phyloP scores from a whole-genome alignment of 2,797 vertebrate species.

The Peromyscus attwateri region DNA sequence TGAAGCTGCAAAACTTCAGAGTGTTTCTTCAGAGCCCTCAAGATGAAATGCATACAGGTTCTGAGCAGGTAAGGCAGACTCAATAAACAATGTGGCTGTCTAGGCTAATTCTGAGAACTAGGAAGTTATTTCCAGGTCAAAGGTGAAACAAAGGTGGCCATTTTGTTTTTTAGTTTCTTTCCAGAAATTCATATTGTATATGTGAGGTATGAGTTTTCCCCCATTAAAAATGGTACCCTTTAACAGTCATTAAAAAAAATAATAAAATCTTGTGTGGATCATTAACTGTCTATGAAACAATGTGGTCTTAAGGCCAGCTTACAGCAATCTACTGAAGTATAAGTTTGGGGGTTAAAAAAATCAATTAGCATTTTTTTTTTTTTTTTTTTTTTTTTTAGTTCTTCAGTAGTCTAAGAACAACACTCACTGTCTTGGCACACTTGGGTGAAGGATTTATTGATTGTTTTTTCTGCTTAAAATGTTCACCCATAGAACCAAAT shows the following conservation, averaged over 20 bases:
- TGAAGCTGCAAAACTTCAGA: rapidly evolving
- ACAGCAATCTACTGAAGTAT: not conserved
- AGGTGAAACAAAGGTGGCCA: not conserved
- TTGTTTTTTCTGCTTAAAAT: not conserved
- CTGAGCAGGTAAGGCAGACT: too few species aligned
- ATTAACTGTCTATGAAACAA: not conserved
- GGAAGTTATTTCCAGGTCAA: not conserved
- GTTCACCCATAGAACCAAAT: not conserved
- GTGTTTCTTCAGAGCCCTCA: not conserved
- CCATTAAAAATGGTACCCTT: not conserved
- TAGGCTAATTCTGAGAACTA: too few species aligned
- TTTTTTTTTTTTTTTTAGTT: not conserved
- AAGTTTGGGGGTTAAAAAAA: not conserved
- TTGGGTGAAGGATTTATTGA: not conserved
- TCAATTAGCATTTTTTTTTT: not conserved
- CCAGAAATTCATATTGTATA: not conserved
- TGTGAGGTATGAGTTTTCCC: not conserved
- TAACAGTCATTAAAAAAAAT: not conserved
- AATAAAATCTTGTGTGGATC: not conserved
- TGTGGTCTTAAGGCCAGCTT: not conserved
- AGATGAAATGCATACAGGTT: not conserved
- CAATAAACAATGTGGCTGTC: rapidly evolving
- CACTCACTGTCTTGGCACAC: not conserved
- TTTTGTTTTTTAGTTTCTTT: not conserved
- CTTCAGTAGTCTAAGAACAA: too few species aligned